Conservation (phyloP, 2,797 vertebrate genomes). For the Sciurus carolinensis region DNA sequence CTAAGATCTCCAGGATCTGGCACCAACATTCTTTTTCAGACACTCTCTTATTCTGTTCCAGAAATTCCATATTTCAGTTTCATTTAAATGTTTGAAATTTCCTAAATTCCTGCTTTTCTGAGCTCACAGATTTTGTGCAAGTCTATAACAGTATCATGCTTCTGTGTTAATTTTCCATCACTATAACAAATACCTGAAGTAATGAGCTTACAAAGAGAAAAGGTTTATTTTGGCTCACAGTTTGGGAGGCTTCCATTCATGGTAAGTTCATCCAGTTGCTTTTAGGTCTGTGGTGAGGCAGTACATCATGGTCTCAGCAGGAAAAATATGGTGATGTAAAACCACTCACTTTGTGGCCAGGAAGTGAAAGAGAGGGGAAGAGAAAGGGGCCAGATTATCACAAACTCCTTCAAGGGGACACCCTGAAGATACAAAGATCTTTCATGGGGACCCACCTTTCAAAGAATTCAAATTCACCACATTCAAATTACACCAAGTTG, state of each 20-base stretch:
- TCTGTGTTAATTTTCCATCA: not conserved
- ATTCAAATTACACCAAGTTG: no score
- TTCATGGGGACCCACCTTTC: no score
- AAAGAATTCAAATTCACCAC: not conserved
- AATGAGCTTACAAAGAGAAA: not conserved
- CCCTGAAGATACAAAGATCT: rapidly evolving
- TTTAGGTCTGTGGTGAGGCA: not conserved
- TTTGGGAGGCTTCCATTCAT: not conserved
- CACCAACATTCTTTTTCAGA: not conserved
- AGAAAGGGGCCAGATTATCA: not conserved
- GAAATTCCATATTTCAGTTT: not conserved
- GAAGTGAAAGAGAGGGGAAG: not conserved
- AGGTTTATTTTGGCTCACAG: not conserved
- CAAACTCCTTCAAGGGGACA: not conserved
- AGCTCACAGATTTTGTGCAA: not conserved
- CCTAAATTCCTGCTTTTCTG: not conserved
- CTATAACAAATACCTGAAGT: not conserved
- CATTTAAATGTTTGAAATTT: not conserved
- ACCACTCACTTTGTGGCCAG: not conserved
- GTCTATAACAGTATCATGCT: rapidly evolving
- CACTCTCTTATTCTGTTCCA: not conserved
- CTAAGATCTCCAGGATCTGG: not conserved
- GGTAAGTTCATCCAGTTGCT: not conserved
- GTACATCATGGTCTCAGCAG: not conserved
- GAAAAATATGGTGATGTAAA: not conserved